A percentile compares a stretch with the other conserved stretches of the same genome.
phyloP scores from a whole-genome alignment of 2,797 vertebrate species.

The Enteromius unitaeniatus region DNA sequence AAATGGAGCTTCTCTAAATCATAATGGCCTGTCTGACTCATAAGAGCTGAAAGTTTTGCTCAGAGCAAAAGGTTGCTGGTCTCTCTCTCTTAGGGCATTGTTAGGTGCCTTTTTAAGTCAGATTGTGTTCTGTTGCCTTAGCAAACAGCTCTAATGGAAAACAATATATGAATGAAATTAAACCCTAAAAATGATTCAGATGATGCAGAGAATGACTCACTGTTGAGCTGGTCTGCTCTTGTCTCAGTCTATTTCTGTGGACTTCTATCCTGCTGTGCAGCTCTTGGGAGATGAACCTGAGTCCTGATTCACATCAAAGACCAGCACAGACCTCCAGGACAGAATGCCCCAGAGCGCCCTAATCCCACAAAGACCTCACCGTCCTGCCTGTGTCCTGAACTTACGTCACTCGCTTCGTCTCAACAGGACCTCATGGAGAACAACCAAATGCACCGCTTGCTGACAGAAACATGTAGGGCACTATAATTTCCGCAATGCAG shows the following conservation, averaged over 20 bases:
- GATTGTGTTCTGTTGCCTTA: not conserved
- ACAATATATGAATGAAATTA: not conserved
- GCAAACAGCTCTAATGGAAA: not conserved
- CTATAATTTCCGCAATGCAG: not conserved
- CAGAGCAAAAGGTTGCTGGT: not conserved
- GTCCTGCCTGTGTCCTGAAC: slow-evolving; percentile 29
- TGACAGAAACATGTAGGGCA: not conserved
- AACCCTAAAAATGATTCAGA: not conserved
- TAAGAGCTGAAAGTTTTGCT: slow-evolving; percentile 1
- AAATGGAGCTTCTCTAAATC: slow-evolving; percentile 12
- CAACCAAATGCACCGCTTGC: slow-evolving; percentile 5
- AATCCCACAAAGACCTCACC: slow-evolving; percentile 57
- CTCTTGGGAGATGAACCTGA: slow-evolving; percentile 49
- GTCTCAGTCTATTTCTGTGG: slow-evolving; percentile 24
- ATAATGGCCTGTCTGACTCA: slow-evolving; percentile 5
- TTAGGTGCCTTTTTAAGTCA: not conserved
- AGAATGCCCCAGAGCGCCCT: slow-evolving; percentile 39
- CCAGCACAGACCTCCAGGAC: slow-evolving; percentile 28
- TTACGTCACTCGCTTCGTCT: slow-evolving; percentile 12
- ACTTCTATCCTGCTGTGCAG: slow-evolving; percentile 53
- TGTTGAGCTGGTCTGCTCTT: slow-evolving; percentile 12
- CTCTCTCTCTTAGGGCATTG: not conserved
- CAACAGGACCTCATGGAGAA: slow-evolving; percentile 28
- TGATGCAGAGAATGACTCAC: not conserved
- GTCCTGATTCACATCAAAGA: slow-evolving; percentile 63